These are phyloP conservation scores for Gerosis bhagava DNA, from an alignment of 2,888 invertebrate genomes.

Conservation along the genomic window DNA sequence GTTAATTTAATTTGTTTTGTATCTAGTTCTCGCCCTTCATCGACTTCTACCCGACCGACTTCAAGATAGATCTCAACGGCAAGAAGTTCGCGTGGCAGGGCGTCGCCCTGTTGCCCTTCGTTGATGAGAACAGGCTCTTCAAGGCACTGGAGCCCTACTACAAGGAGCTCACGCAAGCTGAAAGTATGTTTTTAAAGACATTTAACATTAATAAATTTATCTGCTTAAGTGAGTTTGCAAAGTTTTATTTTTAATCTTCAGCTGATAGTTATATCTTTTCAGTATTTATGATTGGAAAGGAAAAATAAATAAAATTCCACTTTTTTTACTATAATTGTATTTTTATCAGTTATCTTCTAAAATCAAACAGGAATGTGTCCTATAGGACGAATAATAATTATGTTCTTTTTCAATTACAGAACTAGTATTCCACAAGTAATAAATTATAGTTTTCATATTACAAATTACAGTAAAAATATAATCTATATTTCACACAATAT, in stretches of 20 bases:
- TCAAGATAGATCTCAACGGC: slow-evolving; percentile 98
- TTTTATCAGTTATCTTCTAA: slow-evolving; percentile 42
- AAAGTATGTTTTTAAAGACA: too few relatives aligned
- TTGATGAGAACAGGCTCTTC: slow-evolving; percentile 95
- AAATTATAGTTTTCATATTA: slow-evolving; percentile 13
- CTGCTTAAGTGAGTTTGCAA: slow-evolving; percentile 51
- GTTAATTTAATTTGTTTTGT: not conserved
- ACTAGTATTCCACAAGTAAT: slow-evolving; percentile 13
- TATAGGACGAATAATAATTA: slow-evolving; percentile 48
- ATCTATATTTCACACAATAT: too few relatives aligned
- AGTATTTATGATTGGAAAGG: slow-evolving; percentile 23
- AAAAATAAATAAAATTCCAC: slow-evolving; percentile 37
- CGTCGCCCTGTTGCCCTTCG: slow-evolving; percentile 98
- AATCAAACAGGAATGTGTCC: slow-evolving; percentile 64
- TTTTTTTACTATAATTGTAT: slow-evolving; percentile 37
- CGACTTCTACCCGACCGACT: slow-evolving; percentile 99
- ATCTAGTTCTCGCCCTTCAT: slow-evolving; percentile 94
- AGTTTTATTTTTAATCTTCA: slow-evolving; percentile 31
- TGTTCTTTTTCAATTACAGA: slow-evolving; percentile 11
- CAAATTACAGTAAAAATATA: too few relatives aligned
- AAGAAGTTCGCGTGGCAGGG: slow-evolving; percentile 99
- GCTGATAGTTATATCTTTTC: slow-evolving; percentile 16
- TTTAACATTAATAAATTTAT: slow-evolving; percentile 68
- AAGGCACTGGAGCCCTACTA: slow-evolving; percentile 93
- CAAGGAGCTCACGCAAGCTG: slow-evolving; percentile 89